phyloP scores from a whole-genome alignment of 2,113 vertebrate species.

The Isichthys henryi region DNA sequence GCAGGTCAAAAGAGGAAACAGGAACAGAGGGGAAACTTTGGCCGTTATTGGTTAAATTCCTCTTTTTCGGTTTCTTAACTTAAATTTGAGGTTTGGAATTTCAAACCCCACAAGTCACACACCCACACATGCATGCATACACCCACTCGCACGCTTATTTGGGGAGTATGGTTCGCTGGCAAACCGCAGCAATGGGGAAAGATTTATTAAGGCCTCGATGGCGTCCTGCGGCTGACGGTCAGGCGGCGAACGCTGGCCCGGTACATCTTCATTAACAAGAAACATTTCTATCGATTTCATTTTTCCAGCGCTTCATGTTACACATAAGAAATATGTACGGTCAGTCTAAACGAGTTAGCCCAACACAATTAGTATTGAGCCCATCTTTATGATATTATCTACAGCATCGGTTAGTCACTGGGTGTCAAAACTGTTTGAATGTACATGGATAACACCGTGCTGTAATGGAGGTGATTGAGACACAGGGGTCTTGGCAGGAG shows the following conservation, averaged over 20 bases:
- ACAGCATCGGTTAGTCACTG: conserved; percentile 75
- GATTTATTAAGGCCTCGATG: conserved; percentile 64
- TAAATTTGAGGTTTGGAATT: background rate
- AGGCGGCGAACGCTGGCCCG: conserved; percentile 67
- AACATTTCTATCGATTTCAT: conserved; percentile 88
- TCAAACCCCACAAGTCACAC: background rate
- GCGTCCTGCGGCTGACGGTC: conserved; percentile 68
- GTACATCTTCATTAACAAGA: conserved; percentile 92
- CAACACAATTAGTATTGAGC: conserved; percentile 83
- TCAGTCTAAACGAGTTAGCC: conserved; percentile 79
- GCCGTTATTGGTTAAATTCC: background rate
- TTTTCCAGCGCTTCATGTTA: conserved; percentile 80
- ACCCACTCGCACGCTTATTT: background rate
- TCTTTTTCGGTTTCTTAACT: background rate
- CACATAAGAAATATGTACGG: conserved; percentile 83
- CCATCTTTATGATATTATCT: conserved; percentile 76
- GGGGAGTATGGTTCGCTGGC: conserved; percentile 18
- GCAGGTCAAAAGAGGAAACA: background rate
- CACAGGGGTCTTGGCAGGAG: conserved; percentile 18
- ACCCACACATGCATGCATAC: background rate
- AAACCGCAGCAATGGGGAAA: conserved; percentile 34
- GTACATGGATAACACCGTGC: conserved; percentile 80
- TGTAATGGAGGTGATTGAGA: conserved; percentile 29
- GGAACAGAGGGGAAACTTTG: background rate
- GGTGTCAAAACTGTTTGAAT: conserved; percentile 87